phyloP scores from a whole-genome alignment of 2,113 vertebrate genomes.

The Ellobius talpinus region DNA sequence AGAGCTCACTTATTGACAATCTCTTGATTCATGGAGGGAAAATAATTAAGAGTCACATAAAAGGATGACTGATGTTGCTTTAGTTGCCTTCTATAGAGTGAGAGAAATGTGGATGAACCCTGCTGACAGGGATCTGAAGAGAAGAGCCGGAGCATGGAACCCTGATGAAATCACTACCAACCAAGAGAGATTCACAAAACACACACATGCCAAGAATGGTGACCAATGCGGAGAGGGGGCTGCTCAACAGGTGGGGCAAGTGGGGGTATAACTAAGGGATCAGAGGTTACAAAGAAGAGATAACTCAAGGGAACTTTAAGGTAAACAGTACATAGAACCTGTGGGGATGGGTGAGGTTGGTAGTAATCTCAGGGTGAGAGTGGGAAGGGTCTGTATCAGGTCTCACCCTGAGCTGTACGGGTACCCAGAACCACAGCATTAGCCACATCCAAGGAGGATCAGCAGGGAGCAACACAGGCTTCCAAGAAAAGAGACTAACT shows the following conservation, averaged over 20 bases:
- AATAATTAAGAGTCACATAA: constrained; percentile 39
- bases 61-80: constrained; percentile 29
- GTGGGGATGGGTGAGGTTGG: neutral
- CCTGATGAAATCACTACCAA: neutral
- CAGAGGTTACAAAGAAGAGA: neutral
- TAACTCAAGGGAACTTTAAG: neutral
- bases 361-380: neutral
- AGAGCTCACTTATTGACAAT: constrained; percentile 39
- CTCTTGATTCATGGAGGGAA: constrained; percentile 31
- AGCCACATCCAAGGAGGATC: neutral
- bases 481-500: neutral
- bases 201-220: neutral
- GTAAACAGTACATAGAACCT: neutral
- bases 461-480: neutral
- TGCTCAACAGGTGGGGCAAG: rapidly evolving
- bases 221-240: neutral
- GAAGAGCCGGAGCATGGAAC: neutral
- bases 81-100: neutral
- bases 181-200: neutral
- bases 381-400: neutral
- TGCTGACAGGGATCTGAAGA: neutral
- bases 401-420: too few relatives aligned
- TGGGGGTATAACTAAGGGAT: neutral
- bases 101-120: neutral
- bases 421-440: neutral